Conservation (phyloP, 2,113 vertebrate genomes). For the Equus quagga region DNA sequence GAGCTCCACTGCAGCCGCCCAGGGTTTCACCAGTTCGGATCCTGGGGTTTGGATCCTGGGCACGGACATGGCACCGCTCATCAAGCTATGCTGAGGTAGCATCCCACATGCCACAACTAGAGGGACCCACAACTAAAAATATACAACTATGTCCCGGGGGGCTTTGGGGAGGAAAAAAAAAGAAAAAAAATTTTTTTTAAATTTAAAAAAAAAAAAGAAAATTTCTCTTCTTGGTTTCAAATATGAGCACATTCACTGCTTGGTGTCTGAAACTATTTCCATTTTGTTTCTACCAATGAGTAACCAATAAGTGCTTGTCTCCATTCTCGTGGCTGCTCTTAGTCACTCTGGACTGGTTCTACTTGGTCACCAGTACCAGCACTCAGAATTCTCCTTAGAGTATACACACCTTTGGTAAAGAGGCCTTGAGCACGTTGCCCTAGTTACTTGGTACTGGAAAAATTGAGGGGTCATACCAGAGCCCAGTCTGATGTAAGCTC, state of each 20-base stretch:
- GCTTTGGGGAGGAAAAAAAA: no score
- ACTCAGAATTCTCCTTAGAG: neutral
- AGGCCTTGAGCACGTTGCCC: conserved; percentile 88
- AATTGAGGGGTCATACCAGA: conserved; percentile 90
- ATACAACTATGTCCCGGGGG: no score
- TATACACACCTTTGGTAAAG: conserved; percentile 91
- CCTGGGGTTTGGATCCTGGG: no score
- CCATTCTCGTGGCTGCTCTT: neutral
- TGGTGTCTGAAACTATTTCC: neutral
- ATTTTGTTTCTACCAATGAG: conserved; percentile 32
- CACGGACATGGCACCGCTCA: no score
- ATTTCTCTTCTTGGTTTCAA: conserved; percentile 9
- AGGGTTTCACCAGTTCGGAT: no score
- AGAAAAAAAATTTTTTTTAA: no score
- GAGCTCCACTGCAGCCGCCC: no score
- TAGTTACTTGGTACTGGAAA: conserved; percentile 95
- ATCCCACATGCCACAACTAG: no score
- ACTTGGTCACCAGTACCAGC: neutral
- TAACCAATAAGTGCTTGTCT: neutral
- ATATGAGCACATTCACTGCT: neutral
- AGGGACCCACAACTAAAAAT: no score
- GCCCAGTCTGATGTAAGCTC: conserved; percentile 95
- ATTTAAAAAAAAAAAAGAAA: neutral
- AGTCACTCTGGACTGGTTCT: neutral
- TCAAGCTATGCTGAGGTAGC: no score